Base-by-base conservation (phyloP, 2,888 invertebrate species). In the Quadroppia sp. region DNA sequence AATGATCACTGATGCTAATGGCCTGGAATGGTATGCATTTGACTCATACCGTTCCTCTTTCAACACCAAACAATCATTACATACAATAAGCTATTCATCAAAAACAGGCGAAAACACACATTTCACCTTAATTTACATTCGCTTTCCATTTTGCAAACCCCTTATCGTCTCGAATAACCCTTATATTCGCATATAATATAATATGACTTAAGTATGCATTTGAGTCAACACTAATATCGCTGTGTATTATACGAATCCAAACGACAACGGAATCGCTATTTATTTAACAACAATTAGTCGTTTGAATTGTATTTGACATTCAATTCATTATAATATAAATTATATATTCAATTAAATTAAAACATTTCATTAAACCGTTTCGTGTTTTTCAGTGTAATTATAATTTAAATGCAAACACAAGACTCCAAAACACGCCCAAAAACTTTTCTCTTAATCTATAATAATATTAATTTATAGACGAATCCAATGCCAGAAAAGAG, bases 1-100 rank as follows among this genome's bases (percentile, higher is more conserved):
- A 64, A 64, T 64, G 64, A 64, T 56, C n/a, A n/a, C 7, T 56
- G 56, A 56, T 64, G 64, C 40, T 64, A 64, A 64, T 64, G 64
- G 64, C 40, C 40, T 20, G 64, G 64, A 64, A 64, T 64, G 64
- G 64, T 40, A 64, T 64, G 64, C 64, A 64, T 64, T 17, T 64
- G 36, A 64, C 36, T 64, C 40, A 17, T 11, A 64, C 20, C 40
- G 23, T 53, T 64, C 13, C 64, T 40, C 36, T n/a, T n/a, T n/a
- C n/a, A n/a, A n/a, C n/a, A n/a, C n/a, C n/a, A n/a, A 20, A 23
- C 32, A 25, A 56, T 30, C 25, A 28, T 56, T 56, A 56, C 56
- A 56, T n/a, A n/a, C 56, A 56, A 28, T 56, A 64, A 40, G 23
- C 64, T 30, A 64, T 64, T 64, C 64, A 64, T 64, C 64, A 64